Conservation (phyloP, 37 sponge, comb jelly and placozoan genomes). For the Tethya wilhelma region DNA sequence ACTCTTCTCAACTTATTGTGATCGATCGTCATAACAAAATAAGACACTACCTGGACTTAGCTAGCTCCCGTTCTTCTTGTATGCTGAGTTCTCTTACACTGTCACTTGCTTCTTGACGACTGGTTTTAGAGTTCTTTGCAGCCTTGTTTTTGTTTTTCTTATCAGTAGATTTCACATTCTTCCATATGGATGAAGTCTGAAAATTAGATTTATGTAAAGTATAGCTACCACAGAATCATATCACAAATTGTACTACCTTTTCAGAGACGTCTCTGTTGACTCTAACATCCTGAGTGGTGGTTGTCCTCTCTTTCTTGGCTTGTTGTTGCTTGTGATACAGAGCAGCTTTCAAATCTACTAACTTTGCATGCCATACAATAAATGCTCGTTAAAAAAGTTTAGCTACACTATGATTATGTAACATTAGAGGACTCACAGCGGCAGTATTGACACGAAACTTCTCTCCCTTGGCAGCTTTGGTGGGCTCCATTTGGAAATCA, state of each 20-base stretch:
- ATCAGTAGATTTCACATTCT: not conserved
- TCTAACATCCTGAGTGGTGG: not conserved
- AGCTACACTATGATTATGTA: not conserved
- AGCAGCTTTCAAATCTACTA: conserved; percentile 85
- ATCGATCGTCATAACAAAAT: not conserved
- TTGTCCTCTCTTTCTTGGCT: conserved; percentile 6
- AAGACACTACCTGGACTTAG: conserved; percentile 48
- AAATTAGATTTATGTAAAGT: not conserved
- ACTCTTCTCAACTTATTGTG: not conserved
- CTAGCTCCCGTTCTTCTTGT: conserved; percentile 53
- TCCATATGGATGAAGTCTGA: conserved; percentile 82
- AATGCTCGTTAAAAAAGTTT: not conserved
- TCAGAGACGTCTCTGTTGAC: conserved; percentile 61
- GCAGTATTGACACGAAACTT: conserved; percentile 65
- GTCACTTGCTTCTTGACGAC: not conserved
- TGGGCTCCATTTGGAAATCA: conserved; percentile 8
- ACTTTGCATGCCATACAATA: conserved; percentile 23
- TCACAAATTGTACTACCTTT: conserved; percentile 42
- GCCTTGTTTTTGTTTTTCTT: not conserved
- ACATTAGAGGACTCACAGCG: conserved; percentile 36
- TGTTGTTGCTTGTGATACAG: conserved; percentile 68
- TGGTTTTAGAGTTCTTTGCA: not conserved
- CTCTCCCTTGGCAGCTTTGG: conserved; percentile 11
- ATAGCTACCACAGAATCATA: not conserved
- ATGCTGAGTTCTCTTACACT: not conserved